Base-by-base conservation (phyloP, 2,113 vertebrate genomes). In the Laticauda colubrina region DNA sequence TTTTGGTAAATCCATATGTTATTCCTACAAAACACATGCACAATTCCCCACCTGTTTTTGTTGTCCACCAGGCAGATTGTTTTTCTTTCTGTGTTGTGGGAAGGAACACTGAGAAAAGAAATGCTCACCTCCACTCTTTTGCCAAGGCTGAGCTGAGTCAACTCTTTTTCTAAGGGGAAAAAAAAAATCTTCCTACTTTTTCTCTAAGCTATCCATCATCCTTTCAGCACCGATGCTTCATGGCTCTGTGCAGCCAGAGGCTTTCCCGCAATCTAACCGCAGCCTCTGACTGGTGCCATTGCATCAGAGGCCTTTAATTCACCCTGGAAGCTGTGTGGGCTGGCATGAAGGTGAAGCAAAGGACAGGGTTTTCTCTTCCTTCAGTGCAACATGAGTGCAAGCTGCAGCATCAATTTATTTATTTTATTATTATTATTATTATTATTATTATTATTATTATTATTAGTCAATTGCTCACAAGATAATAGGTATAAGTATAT, bases 91-190 rank as follows among this genome's bases (percentile, higher is more conserved):
- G 48, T 6, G 8, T 45, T 12, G 81, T 48, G 14, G 92, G 92
- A 87, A 87, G 85, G 91, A 94, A 92, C 93, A 61, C 61, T 87
- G 12, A 81, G 81, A 93, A 15, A 57, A 86, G 45, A 75, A 34
- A 55, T 24, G 91, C 51, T 43, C 94, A 87, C 89, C 90, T 95
- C 91, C 21, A 0, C 0, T 8, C 75, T 75, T 0, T 3, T 91
- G 95, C 94, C 95, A 94, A 92, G 88, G 86, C 94, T 95, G 93
- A 96, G 88, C 94, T 95, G 95, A 96, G 96, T 97, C 96, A 94
- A 92, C 90, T 54, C 53, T 0, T 34, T 39, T 51, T n/a, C 23
- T 43, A 20, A 55, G 14, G 29, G 4, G 1, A 18, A 1, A 5
- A 34, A 5, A 34, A 21, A 29, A 91, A 92, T 91, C 2, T 94